These are phyloP conservation scores for Otus sunia DNA, from an alignment of 2,113 vertebrate genomes.

Conservation along the genomic window DNA sequence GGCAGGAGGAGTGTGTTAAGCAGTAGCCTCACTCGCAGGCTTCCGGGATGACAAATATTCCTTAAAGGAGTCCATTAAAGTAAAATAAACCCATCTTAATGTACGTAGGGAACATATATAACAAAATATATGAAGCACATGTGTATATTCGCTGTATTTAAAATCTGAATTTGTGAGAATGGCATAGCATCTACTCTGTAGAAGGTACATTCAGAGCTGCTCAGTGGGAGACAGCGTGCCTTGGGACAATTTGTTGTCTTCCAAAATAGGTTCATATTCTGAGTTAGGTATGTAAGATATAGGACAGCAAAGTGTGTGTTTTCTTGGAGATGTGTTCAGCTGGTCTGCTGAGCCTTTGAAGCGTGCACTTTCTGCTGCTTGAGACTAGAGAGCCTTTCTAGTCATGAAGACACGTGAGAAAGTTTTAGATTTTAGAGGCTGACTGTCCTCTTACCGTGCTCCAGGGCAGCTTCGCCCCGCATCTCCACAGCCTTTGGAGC, in stretches of 20 bases:
- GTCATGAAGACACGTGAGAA: neutral
- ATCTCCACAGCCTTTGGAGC: neutral
- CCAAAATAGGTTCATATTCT: neutral
- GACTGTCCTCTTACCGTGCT: neutral
- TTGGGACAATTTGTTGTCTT: neutral
- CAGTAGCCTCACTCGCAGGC: neutral
- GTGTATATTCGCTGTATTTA: neutral
- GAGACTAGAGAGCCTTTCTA: neutral
- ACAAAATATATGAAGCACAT: neutral
- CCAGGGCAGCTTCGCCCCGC: neutral
- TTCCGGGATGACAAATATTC: neutral
- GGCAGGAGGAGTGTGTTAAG: neutral
- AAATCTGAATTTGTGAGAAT: neutral
- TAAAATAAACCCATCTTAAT: neutral
- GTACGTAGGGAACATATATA: neutral
- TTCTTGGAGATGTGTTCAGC: neutral
- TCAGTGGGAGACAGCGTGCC: neutral
- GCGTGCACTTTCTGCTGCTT: neutral
- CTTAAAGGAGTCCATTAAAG: neutral
- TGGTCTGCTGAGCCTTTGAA: neutral
- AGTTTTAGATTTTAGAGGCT: neutral
- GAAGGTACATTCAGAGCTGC: neutral
- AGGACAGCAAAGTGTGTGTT: neutral
- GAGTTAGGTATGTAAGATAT: neutral
- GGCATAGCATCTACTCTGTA: neutral